Evolutionary conservation across 2,888 invertebrate species (phyloP).

Genomic region (Lepidochrysops patricia): DNA sequence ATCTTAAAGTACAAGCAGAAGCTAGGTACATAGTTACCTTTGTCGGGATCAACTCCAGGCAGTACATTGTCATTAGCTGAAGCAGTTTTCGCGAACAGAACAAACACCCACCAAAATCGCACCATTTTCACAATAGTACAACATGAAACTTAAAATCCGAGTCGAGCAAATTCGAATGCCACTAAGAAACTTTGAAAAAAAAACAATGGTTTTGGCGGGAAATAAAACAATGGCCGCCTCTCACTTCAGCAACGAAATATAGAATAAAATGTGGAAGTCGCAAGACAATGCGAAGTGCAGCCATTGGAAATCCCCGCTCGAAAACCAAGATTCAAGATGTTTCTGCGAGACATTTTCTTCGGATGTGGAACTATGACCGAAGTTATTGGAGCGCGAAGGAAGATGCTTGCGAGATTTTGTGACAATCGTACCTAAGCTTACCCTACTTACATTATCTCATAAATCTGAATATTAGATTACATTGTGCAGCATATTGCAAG

Average conservation of each 20-base stretch:
- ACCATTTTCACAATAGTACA: slow-evolving; percentile 57
- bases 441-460: background rate
- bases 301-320: slow-evolving; percentile 66
- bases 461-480: background rate
- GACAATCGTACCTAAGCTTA: slow-evolving; percentile 19
- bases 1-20: too few relatives aligned
- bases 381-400: slow-evolving; percentile 57
- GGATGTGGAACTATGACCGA: slow-evolving; percentile 14
- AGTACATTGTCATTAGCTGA: slow-evolving; percentile 62
- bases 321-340: slow-evolving; percentile 23
- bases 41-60: slow-evolving; percentile 45
- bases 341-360: slow-evolving; percentile 20
- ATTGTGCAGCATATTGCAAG: background rate
- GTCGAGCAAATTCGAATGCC: slow-evolving; percentile 23
- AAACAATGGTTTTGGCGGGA: slow-evolving; percentile 39
- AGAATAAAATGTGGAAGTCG: slow-evolving; percentile 52
- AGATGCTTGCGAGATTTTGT: slow-evolving; percentile 26
- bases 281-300: slow-evolving; percentile 58
- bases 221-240: slow-evolving; percentile 43
- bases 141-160: slow-evolving; percentile 46
- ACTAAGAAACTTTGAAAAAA: slow-evolving; percentile 25
- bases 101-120: slow-evolving; percentile 70
- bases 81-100: slow-evolving; percentile 62
- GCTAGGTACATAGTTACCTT: too few relatives aligned
- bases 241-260: slow-evolving; percentile 50